Evolutionary conservation across 2,888 invertebrate species (phyloP).

Genomic region (Amphipoea oculea): DNA sequence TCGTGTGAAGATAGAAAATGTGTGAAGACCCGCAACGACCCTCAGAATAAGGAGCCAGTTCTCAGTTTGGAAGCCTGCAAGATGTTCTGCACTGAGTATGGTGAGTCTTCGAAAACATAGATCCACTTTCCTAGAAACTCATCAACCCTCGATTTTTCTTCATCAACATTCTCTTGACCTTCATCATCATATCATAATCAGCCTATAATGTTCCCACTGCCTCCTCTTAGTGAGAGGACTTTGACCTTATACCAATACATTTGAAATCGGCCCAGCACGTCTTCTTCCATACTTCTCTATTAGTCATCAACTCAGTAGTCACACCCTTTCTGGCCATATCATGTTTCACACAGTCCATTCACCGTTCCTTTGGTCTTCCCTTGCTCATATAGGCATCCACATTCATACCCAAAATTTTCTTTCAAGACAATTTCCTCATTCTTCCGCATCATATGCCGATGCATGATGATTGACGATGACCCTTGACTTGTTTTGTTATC

Average conservation of each 20-base stretch:
- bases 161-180: too few relatives aligned
- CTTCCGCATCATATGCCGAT: not conserved
- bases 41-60: constrained; percentile 76
- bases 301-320: not conserved
- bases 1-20: constrained; percentile 89
- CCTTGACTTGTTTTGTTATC: not conserved
- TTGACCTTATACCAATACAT: too few relatives aligned
- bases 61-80: constrained; percentile 91
- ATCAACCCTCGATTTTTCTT: not conserved
- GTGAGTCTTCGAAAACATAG: constrained; percentile 65
- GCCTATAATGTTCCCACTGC: too few relatives aligned
- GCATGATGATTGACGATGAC: not conserved
- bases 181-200: too few relatives aligned
- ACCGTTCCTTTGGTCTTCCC: not conserved
- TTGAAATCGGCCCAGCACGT: too few relatives aligned
- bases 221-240: too few relatives aligned
- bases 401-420: not conserved
- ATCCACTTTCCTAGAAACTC: not conserved
- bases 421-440: not conserved
- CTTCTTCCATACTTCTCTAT: too few relatives aligned
- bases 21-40: constrained; percentile 82
- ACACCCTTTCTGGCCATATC: not conserved
- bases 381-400: not conserved
- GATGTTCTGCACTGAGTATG: constrained; percentile 91
- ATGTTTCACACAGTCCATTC: not conserved